phyloP scores from a whole-genome alignment of 2,797 vertebrate species.

The Tinamus major region DNA sequence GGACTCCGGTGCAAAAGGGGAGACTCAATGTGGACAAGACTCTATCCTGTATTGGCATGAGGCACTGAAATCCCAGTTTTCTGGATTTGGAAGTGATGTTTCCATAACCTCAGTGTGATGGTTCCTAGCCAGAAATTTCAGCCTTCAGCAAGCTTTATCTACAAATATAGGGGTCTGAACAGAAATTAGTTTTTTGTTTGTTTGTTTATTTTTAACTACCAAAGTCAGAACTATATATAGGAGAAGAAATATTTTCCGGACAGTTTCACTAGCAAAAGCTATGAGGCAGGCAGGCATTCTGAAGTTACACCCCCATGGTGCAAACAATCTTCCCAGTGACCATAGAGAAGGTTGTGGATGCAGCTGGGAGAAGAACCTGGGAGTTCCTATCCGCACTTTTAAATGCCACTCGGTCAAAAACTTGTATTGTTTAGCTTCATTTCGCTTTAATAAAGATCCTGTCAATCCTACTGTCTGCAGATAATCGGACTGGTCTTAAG shows the following conservation, averaged over 20 bases:
- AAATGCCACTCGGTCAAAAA: not conserved
- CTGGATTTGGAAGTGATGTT: not conserved
- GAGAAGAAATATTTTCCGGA: not conserved
- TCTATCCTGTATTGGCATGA: not conserved
- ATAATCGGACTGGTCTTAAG: not conserved
- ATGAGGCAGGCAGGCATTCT: not conserved
- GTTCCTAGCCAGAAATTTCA: not conserved
- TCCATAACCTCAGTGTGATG: accelerated
- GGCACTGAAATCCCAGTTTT: not conserved
- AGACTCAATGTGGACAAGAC: not conserved
- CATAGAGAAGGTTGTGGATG: not conserved
- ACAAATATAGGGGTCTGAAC: not conserved
- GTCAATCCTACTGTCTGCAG: not conserved
- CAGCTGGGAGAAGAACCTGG: not conserved
- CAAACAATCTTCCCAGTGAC: not conserved
- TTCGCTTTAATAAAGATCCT: not conserved
- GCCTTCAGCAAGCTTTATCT: not conserved
- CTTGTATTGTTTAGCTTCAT: not conserved
- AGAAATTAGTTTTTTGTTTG: not conserved
- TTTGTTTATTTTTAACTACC: not conserved
- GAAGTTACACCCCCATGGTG: not conserved
- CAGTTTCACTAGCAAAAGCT: not conserved
- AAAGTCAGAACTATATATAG: not conserved
- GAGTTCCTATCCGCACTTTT: not conserved
- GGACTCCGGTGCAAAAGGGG: accelerated